These are phyloP conservation scores for Riparia riparia DNA, from an alignment of 2,113 vertebrate species.

Conservation along the genomic window DNA sequence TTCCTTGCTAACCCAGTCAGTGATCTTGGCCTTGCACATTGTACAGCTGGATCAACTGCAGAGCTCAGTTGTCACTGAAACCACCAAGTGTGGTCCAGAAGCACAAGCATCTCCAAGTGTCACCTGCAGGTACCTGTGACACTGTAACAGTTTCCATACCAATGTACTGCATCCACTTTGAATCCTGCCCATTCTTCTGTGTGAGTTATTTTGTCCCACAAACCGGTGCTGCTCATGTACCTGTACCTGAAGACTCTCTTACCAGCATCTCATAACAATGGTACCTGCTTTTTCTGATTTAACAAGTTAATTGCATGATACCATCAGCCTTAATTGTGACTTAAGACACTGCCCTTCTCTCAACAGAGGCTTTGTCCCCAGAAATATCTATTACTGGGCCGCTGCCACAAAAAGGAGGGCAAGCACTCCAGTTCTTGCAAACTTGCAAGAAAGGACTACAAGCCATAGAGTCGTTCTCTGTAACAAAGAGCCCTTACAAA, in stretches of 20 bases:
- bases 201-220: background rate
- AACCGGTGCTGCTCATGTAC: background rate
- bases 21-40: background rate
- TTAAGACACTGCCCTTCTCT: background rate
- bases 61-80: background rate
- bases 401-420: background rate
- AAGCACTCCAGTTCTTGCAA: background rate
- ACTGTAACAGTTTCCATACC: background rate
- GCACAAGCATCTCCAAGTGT: background rate
- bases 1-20: background rate
- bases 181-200: background rate
- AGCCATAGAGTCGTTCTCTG: background rate
- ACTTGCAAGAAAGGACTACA: background rate
- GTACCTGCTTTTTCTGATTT: background rate
- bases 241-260: background rate
- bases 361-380: background rate
- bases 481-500: constrained; percentile 35
- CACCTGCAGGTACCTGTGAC: background rate
- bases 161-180: background rate
- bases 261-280: background rate
- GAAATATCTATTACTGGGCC: background rate
- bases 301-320: background rate
- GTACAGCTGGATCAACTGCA: background rate
- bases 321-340: background rate
- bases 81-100: background rate